Evolutionary conservation across 2,797 vertebrate genomes (phyloP).

Genomic region (Halcyon smyrnensis): DNA sequence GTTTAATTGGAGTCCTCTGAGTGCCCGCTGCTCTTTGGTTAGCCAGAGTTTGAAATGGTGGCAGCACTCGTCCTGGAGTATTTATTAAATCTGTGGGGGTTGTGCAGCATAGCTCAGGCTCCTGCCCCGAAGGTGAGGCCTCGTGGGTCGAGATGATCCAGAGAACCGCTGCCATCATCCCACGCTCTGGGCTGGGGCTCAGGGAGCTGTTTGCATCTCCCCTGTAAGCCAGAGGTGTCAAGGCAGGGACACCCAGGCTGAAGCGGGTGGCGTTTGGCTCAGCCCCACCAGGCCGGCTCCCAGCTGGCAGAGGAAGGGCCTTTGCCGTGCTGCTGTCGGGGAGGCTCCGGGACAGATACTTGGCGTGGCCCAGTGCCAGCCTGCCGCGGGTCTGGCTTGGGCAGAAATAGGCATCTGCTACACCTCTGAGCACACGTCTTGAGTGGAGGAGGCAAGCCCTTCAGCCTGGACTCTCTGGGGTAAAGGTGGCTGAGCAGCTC

Average conservation of each 20-base stretch:
- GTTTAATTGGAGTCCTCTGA: not conserved
- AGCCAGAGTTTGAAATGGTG: not conserved
- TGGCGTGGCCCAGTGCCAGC: rapidly evolving
- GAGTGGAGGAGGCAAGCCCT: not conserved
- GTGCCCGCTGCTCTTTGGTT: not conserved
- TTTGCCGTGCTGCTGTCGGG: not conserved
- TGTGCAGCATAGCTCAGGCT: not conserved
- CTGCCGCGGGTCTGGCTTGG: not conserved
- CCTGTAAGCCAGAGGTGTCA: rapidly evolving
- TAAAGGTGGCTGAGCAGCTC: not conserved
- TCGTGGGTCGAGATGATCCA: not conserved
- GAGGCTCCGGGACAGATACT: not conserved
- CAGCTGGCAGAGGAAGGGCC: not conserved
- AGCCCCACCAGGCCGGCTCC: not conserved
- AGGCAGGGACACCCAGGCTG: not conserved
- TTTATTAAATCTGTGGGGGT: not conserved
- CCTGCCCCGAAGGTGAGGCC: not conserved
- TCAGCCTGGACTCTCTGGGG: not conserved
- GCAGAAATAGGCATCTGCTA: not conserved
- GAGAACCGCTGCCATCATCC: rapidly evolving
- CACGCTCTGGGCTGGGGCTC: rapidly evolving
- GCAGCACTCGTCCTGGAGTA: not conserved
- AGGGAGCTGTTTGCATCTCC: not conserved
- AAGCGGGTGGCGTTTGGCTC: not conserved
- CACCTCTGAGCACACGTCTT: rapidly evolving